Conservation (phyloP, 2,113 vertebrate species). For the Mesoclemmys tuberculata region DNA sequence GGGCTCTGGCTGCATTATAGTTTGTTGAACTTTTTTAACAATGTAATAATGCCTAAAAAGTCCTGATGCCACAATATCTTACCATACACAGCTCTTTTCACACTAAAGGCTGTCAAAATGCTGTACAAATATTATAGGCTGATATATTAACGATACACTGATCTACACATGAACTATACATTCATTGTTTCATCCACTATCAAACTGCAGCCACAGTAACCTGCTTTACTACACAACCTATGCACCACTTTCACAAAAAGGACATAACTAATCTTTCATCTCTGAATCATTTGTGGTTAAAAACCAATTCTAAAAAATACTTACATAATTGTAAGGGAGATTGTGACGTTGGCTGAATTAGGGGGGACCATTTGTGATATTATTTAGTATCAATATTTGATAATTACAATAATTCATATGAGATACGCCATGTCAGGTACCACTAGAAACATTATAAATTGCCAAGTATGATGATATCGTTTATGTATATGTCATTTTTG, state of each 20-base stretch:
- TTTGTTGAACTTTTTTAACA: background rate
- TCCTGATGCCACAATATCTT: background rate
- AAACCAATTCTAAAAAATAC: background rate
- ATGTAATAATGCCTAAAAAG: too few relatives aligned
- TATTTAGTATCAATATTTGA: too few relatives aligned
- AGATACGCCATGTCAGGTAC: too few relatives aligned
- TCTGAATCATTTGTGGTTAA: background rate
- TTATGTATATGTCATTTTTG: too few relatives aligned
- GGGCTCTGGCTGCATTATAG: background rate
- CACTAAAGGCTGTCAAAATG: background rate
- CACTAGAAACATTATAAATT: too few relatives aligned
- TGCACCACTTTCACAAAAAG: background rate
- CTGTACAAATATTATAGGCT: background rate
- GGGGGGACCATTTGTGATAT: too few relatives aligned
- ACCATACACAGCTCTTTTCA: background rate
- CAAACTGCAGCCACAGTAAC: background rate
- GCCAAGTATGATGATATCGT: too few relatives aligned
- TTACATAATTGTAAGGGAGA: background rate
- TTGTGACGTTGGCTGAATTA: too few relatives aligned
- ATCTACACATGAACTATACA: background rate
- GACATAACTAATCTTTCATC: background rate
- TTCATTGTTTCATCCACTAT: background rate
- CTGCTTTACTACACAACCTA: background rate
- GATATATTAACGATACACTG: background rate
- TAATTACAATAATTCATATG: too few relatives aligned